A percentile compares a stretch with the other conserved stretches of the same genome.
Conservation (phyloP, 2,113 vertebrate species). For the Tympanuchus pallidicinctus region DNA sequence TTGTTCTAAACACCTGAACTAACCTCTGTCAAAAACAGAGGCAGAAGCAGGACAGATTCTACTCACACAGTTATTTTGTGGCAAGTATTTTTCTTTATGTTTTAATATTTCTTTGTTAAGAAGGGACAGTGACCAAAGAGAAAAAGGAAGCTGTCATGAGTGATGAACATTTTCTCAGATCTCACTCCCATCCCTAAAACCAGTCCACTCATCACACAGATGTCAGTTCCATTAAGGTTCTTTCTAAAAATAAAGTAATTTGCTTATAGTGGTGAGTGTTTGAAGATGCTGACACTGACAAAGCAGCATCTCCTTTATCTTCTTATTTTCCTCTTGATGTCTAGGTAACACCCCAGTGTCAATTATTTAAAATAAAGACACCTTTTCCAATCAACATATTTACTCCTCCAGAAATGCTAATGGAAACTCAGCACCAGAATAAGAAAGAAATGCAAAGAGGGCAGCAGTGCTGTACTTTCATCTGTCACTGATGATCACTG, state of each 20-base stretch:
- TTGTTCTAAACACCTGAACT: background rate
- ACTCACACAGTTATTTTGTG: background rate
- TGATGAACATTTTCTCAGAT: background rate
- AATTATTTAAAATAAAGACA: slow-evolving; percentile 21
- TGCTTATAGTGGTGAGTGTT: background rate
- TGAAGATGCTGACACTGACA: slow-evolving; percentile 13
- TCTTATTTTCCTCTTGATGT: slow-evolving; percentile 37
- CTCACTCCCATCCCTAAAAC: background rate
- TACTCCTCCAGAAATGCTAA: slow-evolving; percentile 59
- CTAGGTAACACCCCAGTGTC: background rate
- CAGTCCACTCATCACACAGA: background rate
- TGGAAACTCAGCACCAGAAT: background rate
- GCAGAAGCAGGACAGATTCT: background rate
- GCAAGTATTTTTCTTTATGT: background rate
- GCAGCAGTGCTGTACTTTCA: slow-evolving; percentile 12
- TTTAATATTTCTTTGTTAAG: background rate
- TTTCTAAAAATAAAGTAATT: slow-evolving; percentile 58
- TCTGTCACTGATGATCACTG: slow-evolving; percentile 1
- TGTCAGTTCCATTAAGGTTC: background rate
- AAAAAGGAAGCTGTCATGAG: background rate
- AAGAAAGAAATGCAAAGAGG: slow-evolving; percentile 30
- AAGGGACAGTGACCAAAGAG: background rate
- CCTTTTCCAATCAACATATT: background rate
- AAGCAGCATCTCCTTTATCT: slow-evolving; percentile 52
- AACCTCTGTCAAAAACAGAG: background rate